Evolutionary conservation across 2,888 invertebrate species (phyloP).

Genomic region (Myopa testacea): DNA sequence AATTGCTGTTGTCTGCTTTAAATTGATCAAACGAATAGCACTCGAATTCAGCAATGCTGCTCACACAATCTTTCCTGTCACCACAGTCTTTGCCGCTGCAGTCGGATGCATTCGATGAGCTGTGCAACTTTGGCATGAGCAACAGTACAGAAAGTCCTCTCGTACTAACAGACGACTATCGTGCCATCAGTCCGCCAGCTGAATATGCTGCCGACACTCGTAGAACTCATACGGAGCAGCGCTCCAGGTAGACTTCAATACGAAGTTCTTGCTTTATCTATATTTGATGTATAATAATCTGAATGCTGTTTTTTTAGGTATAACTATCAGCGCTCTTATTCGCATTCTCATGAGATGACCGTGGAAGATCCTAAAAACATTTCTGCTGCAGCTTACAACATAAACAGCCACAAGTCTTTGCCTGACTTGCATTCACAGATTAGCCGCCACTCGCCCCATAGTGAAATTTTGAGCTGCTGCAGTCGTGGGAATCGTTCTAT

Average conservation of each 20-base stretch:
- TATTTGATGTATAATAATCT: neutral
- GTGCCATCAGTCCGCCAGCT: constrained; percentile 78
- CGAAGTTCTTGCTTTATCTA: constrained; percentile 8
- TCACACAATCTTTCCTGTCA: constrained; percentile 59
- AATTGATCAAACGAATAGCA: constrained; percentile 43
- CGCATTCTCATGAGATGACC: constrained; percentile 74
- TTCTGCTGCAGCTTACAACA: constrained; percentile 68
- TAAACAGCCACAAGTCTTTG: constrained; percentile 83
- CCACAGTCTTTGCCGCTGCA: constrained; percentile 60
- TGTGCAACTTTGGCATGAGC: constrained; percentile 57
- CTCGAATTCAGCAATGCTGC: constrained; percentile 48
- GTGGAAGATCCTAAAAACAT: constrained; percentile 63
- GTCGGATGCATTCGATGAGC: constrained; percentile 57
- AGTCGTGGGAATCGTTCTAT: constrained; percentile 68
- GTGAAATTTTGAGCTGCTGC: constrained; percentile 68
- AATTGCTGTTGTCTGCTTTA: constrained; percentile 36
- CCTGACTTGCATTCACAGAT: constrained; percentile 80
- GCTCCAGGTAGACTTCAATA: constrained; percentile 57
- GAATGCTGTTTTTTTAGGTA: constrained; percentile 53
- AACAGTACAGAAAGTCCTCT: constrained; percentile 61
- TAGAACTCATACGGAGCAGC: constrained; percentile 60
- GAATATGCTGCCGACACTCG: constrained; percentile 73
- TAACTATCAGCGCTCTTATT: constrained; percentile 72
- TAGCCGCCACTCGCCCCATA: constrained; percentile 68
- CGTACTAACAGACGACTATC: constrained; percentile 70